phyloP scores from a whole-genome alignment of 2,113 vertebrate genomes.

The Acanthochromis polyacanthus region DNA sequence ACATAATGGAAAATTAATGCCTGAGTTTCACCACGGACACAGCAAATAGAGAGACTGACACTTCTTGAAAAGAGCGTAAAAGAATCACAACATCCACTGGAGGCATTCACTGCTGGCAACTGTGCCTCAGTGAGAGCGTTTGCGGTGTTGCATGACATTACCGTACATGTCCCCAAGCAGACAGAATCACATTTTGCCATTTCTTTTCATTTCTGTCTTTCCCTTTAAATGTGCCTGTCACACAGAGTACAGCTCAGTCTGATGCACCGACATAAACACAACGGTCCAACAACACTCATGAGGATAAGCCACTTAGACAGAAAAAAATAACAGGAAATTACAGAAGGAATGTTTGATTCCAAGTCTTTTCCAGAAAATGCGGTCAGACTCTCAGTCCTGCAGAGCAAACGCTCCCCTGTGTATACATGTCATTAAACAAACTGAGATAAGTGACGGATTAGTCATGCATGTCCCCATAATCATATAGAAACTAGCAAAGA shows the following conservation, averaged over 20 bases:
- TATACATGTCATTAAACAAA: neutral
- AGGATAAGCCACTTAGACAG: slow-evolving; percentile 70
- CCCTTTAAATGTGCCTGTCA: slow-evolving; percentile 58
- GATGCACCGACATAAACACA: slow-evolving; percentile 65
- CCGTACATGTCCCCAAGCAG: slow-evolving; percentile 14
- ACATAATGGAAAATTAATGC: slow-evolving; percentile 76
- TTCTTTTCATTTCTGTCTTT: neutral
- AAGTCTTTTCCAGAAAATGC: slow-evolving; percentile 48
- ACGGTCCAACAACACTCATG: slow-evolving; percentile 60
- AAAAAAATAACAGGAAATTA: slow-evolving; percentile 74
- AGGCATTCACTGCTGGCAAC: neutral
- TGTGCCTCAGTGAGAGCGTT: slow-evolving; percentile 3
- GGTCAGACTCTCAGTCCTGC: slow-evolving; percentile 19
- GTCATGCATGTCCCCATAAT: neutral
- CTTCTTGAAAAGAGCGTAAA: slow-evolving; percentile 24
- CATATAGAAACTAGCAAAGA: neutral
- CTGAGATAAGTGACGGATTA: neutral
- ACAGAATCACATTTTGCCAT: slow-evolving; percentile 4
- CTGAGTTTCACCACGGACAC: slow-evolving; percentile 47
- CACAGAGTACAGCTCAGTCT: slow-evolving; percentile 28
- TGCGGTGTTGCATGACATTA: slow-evolving; percentile 26
- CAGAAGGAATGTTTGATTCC: slow-evolving; percentile 64
- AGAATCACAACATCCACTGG: slow-evolving; percentile 24
- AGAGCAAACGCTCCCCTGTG: slow-evolving; percentile 6
- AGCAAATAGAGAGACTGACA: slow-evolving; percentile 38